These are phyloP conservation scores for Drosophila sp. DNA, from an alignment of 1,140 invertebrate genomes.

Conservation along the genomic window DNA sequence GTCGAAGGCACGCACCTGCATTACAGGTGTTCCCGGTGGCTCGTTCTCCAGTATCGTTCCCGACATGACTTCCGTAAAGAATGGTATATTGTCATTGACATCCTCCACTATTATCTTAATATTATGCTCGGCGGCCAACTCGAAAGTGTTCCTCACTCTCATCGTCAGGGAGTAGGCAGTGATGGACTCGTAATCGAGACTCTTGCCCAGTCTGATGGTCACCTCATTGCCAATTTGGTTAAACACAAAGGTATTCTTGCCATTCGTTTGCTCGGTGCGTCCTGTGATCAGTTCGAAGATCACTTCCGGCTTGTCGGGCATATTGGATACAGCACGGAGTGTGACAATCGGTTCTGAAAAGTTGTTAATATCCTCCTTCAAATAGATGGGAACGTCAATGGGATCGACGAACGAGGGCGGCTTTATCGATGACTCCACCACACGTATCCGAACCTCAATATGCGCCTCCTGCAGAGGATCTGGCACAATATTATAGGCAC, in stretches of 20 bases:
- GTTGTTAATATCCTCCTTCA: conserved; percentile 90
- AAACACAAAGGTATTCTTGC: conserved; percentile 90
- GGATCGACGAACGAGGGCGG: conserved; percentile 90
- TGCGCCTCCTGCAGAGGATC: conserved; percentile 86
- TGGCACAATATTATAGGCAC: conserved; percentile 90
- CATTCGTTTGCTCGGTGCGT: conserved; percentile 93
- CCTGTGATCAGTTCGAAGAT: conserved; percentile 92
- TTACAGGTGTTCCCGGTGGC: conserved; percentile 90
- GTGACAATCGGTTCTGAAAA: conserved; percentile 89
- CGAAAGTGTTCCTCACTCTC: conserved; percentile 92
- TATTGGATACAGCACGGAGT: conserved; percentile 90
- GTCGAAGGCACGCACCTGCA: conserved; percentile 94
- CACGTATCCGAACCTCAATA: conserved; percentile 91
- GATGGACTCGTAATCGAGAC: conserved; percentile 93
- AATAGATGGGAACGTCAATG: conserved; percentile 86
- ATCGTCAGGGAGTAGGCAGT: conserved; percentile 93
- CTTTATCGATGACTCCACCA: conserved; percentile 95
- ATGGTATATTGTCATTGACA: conserved; percentile 95
- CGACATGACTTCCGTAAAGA: conserved; percentile 90
- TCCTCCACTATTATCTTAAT: conserved; percentile 92
- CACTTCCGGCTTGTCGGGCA: conserved; percentile 88
- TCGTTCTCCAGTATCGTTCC: conserved; percentile 94
- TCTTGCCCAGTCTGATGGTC: conserved; percentile 89
- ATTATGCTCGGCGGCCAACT: conserved; percentile 90
- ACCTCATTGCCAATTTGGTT: conserved; percentile 89